A percentile compares a stretch with the other conserved stretches of the same genome.
Conservation (phyloP, 2,888 invertebrate genomes). For the Tenthredo livida region DNA sequence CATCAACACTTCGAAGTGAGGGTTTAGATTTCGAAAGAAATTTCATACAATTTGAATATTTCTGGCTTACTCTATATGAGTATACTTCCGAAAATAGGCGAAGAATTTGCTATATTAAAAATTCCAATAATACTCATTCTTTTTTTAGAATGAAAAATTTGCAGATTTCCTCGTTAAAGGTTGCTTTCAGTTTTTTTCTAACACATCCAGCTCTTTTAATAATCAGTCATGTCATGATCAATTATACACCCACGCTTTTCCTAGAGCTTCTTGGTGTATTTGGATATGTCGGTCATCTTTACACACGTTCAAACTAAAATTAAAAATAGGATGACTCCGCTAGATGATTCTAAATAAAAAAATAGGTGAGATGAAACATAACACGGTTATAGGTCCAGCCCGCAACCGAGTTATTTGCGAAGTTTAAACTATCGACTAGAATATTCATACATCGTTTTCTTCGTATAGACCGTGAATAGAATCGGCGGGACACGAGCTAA, state of each 20-base stretch:
- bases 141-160: background rate
- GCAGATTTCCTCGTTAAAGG: background rate
- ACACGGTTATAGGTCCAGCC: slow-evolving; percentile 16
- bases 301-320: background rate
- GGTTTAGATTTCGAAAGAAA: background rate
- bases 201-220: background rate
- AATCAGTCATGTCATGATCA: background rate
- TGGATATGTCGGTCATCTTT: slow-evolving; percentile 28
- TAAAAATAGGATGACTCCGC: slow-evolving; percentile 33
- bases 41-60: background rate
- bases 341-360: slow-evolving; percentile 39
- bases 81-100: background rate
- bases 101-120: background rate
- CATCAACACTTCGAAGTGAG: background rate
- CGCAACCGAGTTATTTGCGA: slow-evolving; percentile 30
- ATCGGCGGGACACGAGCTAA: background rate
- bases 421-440: background rate
- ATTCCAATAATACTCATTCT: background rate
- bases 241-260: slow-evolving; percentile 7
- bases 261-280: slow-evolving; percentile 1
- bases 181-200: background rate
- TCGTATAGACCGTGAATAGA: background rate
- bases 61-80: background rate
- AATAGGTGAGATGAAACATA: slow-evolving; percentile 38
- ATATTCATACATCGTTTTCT: background rate